Base-by-base conservation (phyloP, 2,113 vertebrate species). In the Phaethornis superciliosus region DNA sequence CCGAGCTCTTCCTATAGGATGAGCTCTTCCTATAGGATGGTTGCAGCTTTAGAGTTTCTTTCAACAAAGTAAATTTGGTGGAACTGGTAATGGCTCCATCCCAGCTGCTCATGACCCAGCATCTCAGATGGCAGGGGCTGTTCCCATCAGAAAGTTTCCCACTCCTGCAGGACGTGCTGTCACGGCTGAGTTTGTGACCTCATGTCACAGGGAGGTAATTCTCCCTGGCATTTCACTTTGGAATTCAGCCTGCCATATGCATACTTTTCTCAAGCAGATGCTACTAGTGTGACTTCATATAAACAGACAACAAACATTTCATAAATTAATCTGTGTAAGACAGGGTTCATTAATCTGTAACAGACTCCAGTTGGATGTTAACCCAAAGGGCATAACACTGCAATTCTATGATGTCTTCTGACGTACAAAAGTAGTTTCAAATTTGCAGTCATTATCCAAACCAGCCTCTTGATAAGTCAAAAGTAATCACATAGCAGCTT, bases 391-490 rank as follows among this genome's bases (percentile, higher is more conserved):
- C 98, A 98, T 98, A 97, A 90, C 97, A 97, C 95, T 96, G 97
- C 79, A 95, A 97, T 96, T 79, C 94, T 77, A 84, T 97, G 98
- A 98, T 98, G 95, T 59, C 89, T 97, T 94, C 71, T 98, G 98
- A 98, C 97, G 22, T 97, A 95, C 95, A 96, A 98, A 98, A 98
- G 96, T 95, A 97, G 95, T 93, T 97, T 96, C 97, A 96, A 98
- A 98, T 98, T 98, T 98, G 96, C 92, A 95, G 97, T 98, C 98
- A 98, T 98, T 98, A 98, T 93, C 97, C 94, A 96, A 98, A 98
- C 96, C 82, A 98, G 97, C 96, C 95, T 96, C 97, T 96, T 96
- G 96, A 90, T 96, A 96, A 90, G 69, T 96, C 92, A 96, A 78
- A 93, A 96, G 95, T 93, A 91, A 94, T 97, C 93, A 93, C 35